Base-by-base conservation (phyloP, 2,888 invertebrate species). In the Dryomyza anilis region DNA sequence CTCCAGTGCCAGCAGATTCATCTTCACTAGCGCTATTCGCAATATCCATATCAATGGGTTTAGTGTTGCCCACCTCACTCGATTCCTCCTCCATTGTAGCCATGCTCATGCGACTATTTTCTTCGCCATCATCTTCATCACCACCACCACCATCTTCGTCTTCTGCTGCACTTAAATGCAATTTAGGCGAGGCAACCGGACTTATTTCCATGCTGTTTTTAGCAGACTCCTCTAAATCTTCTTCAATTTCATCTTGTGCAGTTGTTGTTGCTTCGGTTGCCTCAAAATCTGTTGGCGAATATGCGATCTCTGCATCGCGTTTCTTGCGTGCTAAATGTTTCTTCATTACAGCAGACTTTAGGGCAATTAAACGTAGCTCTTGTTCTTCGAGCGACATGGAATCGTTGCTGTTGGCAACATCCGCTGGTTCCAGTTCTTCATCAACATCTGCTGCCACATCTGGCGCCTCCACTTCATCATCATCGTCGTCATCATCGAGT, bases 221-320 rank as follows among this genome's bases (percentile, higher is more conserved):
- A 33, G 53, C 58, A 39, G 71, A 69, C 3, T 69, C 73, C 50
- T 70, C 68, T 21, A 70, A 60, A 23, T 74, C 73, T 16, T 73
- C 71, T 14, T 69, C 69, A 25, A 76, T 71, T 10, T 73, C 72
- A 61, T 77, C 74, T 29, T 76, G 75, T 19, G 68, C 69, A 8
- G 73, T 70, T 27, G 72, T 46, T 2, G 45, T 52, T 5, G 62
- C 74, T 19, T 77, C 70, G 12, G 77, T 71, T 48, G 78, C 75
- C 23, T 80, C 77, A 70, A 82, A 82, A 68, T 83, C 83, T 3
- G 83, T 82, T 8, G 83, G 83, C 0, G 83, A 84, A 65, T 83
- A 83, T 1, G 83, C 83, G 2, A 77, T 73, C 39, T 79, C 79
- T 0, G 81, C 81, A 58, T 79, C 78, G 0, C 82, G 78, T 65